Conservation (phyloP, 2,888 invertebrate species). For the Andrena chrysosceles region DNA sequence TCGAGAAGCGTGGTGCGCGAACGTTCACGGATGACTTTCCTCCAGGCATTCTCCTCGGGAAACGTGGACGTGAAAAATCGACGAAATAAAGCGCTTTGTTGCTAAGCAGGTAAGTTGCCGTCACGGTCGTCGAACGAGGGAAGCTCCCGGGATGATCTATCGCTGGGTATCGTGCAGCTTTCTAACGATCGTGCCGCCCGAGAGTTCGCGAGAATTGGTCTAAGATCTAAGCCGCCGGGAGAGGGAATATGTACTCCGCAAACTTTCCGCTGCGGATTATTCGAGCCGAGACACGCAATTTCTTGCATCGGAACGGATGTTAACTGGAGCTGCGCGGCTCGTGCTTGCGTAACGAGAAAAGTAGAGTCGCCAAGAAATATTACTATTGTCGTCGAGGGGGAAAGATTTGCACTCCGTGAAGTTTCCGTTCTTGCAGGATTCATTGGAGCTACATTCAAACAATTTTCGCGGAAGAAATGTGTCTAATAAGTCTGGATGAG, state of each 20-base stretch:
- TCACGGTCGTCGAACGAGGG: conserved; percentile 26
- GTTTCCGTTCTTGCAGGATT: too few species aligned
- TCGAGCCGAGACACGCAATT: conserved; percentile 14
- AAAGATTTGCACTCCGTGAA: conserved; percentile 1
- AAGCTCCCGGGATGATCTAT: conserved; percentile 23
- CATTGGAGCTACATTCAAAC: too few species aligned
- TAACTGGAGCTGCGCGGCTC: conserved; percentile 12
- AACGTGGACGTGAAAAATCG: conserved; percentile 30
- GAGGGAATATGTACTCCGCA: conserved; percentile 17
- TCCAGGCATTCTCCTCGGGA: conserved; percentile 10
- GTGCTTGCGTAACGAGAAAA: neutral
- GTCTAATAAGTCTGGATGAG: too few species aligned
- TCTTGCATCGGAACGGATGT: conserved; percentile 9
- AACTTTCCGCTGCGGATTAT: conserved; percentile 20
- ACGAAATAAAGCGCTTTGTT: conserved; percentile 8
- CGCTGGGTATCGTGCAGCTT: conserved; percentile 27
- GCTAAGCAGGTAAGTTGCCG: conserved; percentile 36
- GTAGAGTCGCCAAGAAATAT: neutral
- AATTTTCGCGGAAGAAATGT: too few species aligned
- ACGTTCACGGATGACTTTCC: conserved; percentile 26
- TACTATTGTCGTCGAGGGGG: neutral
- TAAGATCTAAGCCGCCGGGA: neutral
- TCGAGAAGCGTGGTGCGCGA: conserved; percentile 21
- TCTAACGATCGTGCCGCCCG: conserved; percentile 18
- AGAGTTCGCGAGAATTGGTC: neutral